Percentiles rank a stretch among this genome's conserved stretches.
These are phyloP conservation scores for Phycodurus eques DNA, from an alignment of 2,113 vertebrate genomes.

Conservation along the genomic window DNA sequence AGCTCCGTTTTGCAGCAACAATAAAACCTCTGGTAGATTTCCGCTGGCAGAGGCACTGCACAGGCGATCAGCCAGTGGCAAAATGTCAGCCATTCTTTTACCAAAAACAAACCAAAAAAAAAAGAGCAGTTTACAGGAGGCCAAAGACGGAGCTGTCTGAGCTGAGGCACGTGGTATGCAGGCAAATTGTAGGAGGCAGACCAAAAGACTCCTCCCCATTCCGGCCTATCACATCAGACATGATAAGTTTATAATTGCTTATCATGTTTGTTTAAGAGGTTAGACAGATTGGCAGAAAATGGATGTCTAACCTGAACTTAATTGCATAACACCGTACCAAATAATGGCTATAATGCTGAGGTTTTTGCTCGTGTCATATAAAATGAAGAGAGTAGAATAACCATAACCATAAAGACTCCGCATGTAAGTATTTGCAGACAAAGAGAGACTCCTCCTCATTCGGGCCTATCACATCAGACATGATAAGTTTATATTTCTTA, in stretches of 20 bases:
- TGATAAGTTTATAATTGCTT: neutral
- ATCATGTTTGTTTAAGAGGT: neutral
- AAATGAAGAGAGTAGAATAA: too few relatives aligned
- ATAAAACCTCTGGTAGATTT: conserved; percentile 77
- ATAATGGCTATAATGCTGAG: neutral
- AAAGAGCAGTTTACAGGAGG: neutral
- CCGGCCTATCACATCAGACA: neutral
- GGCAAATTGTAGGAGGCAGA: neutral
- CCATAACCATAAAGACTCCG: too few relatives aligned
- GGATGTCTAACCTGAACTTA: neutral
- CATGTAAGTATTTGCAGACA: accelerated
- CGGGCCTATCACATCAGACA: neutral
- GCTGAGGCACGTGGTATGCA: neutral
- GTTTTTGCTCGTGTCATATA: too few relatives aligned
- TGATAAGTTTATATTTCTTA: neutral
- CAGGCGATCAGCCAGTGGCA: conserved; percentile 66
- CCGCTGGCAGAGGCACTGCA: conserved; percentile 86
- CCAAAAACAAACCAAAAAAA: conserved; percentile 40
- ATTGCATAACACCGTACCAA: neutral
- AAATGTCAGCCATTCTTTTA: conserved; percentile 80
- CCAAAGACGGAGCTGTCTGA: neutral
- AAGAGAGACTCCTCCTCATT: neutral
- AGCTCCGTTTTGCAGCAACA: conserved; percentile 82
- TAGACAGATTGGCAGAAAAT: neutral
- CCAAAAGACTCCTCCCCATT: neutral